Conservation (phyloP, 2,113 vertebrate species). For the Laticauda laticaudata region DNA sequence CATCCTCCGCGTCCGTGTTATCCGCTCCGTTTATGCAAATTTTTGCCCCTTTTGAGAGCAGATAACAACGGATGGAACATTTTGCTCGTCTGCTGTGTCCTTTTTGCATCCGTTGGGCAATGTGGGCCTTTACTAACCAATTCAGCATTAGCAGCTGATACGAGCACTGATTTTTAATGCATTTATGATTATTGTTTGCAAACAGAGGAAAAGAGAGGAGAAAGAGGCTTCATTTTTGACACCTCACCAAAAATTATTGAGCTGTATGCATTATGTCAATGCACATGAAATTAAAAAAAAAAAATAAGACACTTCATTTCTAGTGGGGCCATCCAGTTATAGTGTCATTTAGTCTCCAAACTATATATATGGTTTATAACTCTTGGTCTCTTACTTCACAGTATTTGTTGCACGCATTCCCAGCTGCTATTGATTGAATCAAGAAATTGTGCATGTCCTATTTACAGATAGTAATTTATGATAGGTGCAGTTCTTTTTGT, state of each 20-base stretch:
- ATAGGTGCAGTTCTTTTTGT: neutral
- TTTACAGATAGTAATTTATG: constrained; percentile 20
- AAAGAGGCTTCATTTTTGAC: neutral
- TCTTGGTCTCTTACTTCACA: neutral
- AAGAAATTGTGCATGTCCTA: constrained; percentile 15
- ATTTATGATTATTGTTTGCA: neutral
- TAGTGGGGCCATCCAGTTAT: neutral
- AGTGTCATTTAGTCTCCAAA: neutral
- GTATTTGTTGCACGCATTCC: neutral
- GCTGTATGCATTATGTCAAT: neutral
- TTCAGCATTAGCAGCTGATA: neutral
- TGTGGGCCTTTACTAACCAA: no score
- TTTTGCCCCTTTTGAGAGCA: no score
- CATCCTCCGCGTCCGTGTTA: no score
- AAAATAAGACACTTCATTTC: neutral
- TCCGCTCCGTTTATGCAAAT: no score
- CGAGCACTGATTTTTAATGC: neutral
- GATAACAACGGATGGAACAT: no score
- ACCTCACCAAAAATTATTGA: neutral
- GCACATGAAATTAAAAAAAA: neutral
- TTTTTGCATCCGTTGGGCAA: no score
- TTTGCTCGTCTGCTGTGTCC: no score
- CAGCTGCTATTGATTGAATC: neutral
- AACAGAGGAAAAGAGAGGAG: neutral
- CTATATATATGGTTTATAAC: neutral